phyloP scores from a whole-genome alignment of 2,797 vertebrate genomes.

The Meda fulgida region DNA sequence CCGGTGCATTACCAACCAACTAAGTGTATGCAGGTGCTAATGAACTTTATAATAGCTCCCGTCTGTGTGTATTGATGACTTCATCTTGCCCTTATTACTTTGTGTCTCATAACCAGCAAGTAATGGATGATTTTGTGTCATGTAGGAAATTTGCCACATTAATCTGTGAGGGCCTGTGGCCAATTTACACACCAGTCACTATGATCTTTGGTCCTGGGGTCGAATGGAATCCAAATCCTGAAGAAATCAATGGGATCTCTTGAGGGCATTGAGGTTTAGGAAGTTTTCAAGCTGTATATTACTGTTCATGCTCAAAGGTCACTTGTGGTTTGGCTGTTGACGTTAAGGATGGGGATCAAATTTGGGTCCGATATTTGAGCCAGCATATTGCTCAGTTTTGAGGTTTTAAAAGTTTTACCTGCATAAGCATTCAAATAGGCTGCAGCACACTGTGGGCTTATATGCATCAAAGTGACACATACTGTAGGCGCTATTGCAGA shows the following conservation, averaged over 20 bases:
- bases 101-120: conserved; percentile 56
- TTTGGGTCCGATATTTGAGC: conserved; percentile 33
- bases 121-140: conserved; percentile 60
- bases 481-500: neutral
- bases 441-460: neutral
- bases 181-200: conserved; percentile 45
- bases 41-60: conserved; percentile 52
- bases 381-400: neutral
- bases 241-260: conserved; percentile 7
- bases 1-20: neutral
- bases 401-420: conserved; percentile 1
- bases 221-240: conserved; percentile 26
- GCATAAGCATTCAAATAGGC: conserved; percentile 2
- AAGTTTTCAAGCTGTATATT: neutral
- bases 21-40: conserved; percentile 54
- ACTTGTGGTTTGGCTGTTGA: neutral
- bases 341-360: conserved; percentile 11
- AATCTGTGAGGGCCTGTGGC: conserved; percentile 54
- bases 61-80: conserved; percentile 57
- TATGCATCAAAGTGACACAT: neutral
- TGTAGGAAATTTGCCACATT: conserved; percentile 54
- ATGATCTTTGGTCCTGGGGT: conserved; percentile 60
- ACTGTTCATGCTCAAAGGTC: conserved; percentile 63
- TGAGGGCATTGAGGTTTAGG: conserved; percentile 33
- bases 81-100: conserved; percentile 55